Conservation (phyloP, 2,113 vertebrate species). For the Istiophorus platypterus region DNA sequence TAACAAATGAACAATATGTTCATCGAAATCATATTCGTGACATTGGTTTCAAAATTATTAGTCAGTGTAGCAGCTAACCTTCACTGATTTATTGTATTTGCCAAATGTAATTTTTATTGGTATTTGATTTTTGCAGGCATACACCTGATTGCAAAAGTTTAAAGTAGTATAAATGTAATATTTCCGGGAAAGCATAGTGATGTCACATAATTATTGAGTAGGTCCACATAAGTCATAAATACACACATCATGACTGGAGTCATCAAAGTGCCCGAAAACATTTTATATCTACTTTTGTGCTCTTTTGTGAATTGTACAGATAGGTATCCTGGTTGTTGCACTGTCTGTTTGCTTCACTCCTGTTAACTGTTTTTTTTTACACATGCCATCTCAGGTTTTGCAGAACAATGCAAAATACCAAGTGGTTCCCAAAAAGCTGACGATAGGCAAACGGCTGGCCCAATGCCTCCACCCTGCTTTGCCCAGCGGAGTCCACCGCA, state of each 20-base stretch:
- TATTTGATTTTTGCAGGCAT: no score
- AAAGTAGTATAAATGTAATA: no score
- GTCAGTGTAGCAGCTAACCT: background rate
- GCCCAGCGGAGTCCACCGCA: constrained; percentile 97
- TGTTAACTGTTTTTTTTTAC: background rate
- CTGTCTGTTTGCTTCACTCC: background rate
- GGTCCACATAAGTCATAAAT: no score
- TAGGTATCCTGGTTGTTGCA: background rate
- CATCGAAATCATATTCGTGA: no score
- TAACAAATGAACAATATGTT: no score
- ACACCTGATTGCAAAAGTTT: no score
- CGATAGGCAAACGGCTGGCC: constrained; percentile 95
- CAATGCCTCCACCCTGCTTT: constrained; percentile 99
- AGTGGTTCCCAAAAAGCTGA: constrained; percentile 97
- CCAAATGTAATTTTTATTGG: no score
- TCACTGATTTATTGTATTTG: no score
- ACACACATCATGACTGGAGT: background rate
- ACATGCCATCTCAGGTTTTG: constrained; percentile 86
- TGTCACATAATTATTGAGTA: no score
- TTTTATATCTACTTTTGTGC: no score
- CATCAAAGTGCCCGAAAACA: no score
- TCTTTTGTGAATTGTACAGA: background rate
- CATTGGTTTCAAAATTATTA: background rate
- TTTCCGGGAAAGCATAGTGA: no score
- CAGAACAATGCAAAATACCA: constrained; percentile 99